Evolutionary conservation across 2,888 invertebrate genomes (phyloP).

Genomic region (Tachina grossa): DNA sequence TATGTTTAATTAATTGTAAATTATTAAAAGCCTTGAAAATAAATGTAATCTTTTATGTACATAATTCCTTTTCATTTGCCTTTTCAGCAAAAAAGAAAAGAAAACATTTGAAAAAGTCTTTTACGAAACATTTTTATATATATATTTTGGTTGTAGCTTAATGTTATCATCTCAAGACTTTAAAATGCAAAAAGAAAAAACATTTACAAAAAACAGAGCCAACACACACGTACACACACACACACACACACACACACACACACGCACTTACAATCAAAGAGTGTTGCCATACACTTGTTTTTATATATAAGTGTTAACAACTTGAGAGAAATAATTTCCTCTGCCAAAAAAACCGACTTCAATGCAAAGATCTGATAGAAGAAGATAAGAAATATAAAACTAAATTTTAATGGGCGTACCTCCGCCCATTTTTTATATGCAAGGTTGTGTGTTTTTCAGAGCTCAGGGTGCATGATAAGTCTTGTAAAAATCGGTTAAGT

Average conservation of each 20-base stretch:
- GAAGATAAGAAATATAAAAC: too few species aligned
- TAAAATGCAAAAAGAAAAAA: slow-evolving; percentile 36
- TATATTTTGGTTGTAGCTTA: neutral
- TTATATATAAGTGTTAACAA: too few species aligned
- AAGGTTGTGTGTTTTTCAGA: too few species aligned
- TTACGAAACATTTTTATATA: neutral
- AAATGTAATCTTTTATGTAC: neutral
- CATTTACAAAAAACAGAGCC: neutral
- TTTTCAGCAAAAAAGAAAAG: neutral
- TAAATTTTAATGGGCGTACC: too few species aligned
- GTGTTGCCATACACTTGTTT: neutral
- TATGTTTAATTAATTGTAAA: slow-evolving; percentile 29
- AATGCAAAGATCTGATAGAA: too few species aligned
- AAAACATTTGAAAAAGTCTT: neutral
- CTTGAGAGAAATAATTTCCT: too few species aligned
- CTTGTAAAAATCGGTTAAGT: too few species aligned
- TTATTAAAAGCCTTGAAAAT: neutral
- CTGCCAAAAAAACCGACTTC: too few species aligned
- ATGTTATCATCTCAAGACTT: slow-evolving; percentile 2
- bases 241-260: neutral
- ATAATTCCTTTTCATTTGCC: too few species aligned
- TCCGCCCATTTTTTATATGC: too few species aligned
- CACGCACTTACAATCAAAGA: neutral
- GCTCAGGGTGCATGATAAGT: too few species aligned
- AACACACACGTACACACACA: neutral